Evolutionary conservation across 2,888 invertebrate species (phyloP).

Genomic region (Drosophila pullipes): DNA sequence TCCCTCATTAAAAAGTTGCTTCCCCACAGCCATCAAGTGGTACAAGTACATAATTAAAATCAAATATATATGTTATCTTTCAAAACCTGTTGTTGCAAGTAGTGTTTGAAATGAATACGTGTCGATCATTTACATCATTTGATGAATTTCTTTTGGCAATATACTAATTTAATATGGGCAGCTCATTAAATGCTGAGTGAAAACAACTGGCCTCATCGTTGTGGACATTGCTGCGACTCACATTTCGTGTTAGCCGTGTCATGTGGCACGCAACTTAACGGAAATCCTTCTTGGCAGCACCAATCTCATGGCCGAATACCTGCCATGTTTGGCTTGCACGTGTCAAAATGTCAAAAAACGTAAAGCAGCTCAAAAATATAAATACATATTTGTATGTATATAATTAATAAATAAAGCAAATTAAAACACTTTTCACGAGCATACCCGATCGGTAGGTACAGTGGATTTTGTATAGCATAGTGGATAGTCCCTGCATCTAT

Average conservation of each 20-base stretch:
- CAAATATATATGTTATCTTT: slow-evolving; percentile 29
- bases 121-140: slow-evolving; percentile 18
- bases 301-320: slow-evolving; percentile 48
- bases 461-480: not conserved
- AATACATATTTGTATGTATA: not conserved
- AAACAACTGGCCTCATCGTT: slow-evolving; percentile 40
- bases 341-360: slow-evolving; percentile 44
- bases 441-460: not conserved
- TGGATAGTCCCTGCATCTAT: not conserved
- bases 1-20: not conserved
- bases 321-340: slow-evolving; percentile 64
- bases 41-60: slow-evolving; percentile 52
- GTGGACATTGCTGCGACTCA: slow-evolving; percentile 17
- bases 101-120: slow-evolving; percentile 38
- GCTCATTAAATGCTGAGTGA: slow-evolving; percentile 51
- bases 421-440: not conserved
- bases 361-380: slow-evolving; percentile 39
- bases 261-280: slow-evolving; percentile 68
- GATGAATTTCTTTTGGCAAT: slow-evolving; percentile 18
- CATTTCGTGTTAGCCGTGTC: slow-evolving; percentile 36
- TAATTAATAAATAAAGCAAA: not conserved
- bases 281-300: slow-evolving; percentile 54
- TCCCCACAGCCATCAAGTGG: slow-evolving; percentile 1
- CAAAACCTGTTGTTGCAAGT: slow-evolving; percentile 13
- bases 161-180: slow-evolving; percentile 41